A percentile compares a stretch with the other conserved stretches of the same genome.
phyloP scores from a whole-genome alignment of 2,888 invertebrate genomes.

The Pogonocherus hispidulus region DNA sequence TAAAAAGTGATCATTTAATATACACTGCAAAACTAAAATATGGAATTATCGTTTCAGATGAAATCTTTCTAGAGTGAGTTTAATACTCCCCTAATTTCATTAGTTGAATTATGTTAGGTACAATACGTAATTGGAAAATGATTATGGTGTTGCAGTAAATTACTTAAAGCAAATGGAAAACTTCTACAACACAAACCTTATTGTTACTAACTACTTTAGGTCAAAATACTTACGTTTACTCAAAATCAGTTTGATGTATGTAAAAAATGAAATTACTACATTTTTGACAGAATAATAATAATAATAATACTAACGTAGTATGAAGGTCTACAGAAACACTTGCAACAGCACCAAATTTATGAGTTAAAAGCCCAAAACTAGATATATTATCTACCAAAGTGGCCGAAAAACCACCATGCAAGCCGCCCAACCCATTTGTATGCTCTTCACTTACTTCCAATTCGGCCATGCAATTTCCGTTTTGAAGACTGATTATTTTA shows the following conservation, averaged over 20 bases:
- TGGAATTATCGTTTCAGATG: too few species aligned
- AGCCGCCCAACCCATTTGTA: conserved; percentile 79
- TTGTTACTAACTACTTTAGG: too few species aligned
- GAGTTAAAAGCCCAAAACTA: conserved; percentile 80
- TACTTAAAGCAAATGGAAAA: too few species aligned
- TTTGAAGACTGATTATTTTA: conserved; percentile 65
- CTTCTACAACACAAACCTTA: too few species aligned
- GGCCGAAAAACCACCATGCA: conserved; percentile 91
- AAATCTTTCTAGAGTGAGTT: too few species aligned
- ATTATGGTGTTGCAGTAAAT: too few species aligned
- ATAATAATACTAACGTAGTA: conserved; percentile 85
- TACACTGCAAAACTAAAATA: background rate
- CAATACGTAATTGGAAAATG: too few species aligned
- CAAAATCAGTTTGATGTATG: background rate
- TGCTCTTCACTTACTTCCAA: conserved; percentile 82
- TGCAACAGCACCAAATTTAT: conserved; percentile 70
- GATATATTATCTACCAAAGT: conserved; percentile 85
- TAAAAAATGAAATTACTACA: background rate
- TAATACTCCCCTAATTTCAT: too few species aligned
- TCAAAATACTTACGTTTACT: too few species aligned
- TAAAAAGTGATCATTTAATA: conserved; percentile 61
- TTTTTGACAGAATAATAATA: too few species aligned
- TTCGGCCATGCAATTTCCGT: conserved; percentile 82
- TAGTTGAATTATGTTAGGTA: too few species aligned
- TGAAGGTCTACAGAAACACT: conserved; percentile 89